A percentile compares a stretch with the other conserved stretches of the same genome.
phyloP scores from a whole-genome alignment of 2,888 invertebrate genomes.

The Drosophila mimica region DNA sequence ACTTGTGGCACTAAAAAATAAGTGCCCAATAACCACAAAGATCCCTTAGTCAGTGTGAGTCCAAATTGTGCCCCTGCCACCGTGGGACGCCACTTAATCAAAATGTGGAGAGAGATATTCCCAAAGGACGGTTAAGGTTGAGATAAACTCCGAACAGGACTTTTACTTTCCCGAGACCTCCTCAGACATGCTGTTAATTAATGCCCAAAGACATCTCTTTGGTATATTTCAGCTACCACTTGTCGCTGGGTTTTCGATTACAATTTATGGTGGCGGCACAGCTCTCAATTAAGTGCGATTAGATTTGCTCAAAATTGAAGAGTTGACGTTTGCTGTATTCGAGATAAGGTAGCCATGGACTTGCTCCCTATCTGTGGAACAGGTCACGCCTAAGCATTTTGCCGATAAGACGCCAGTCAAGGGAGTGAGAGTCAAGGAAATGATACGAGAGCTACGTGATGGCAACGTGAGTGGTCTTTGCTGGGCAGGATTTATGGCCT shows the following conservation, averaged over 20 bases:
- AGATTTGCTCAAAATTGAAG: conserved; percentile 49
- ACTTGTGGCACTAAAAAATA: conserved; percentile 64
- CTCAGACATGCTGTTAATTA: conserved; percentile 45
- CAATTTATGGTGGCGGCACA: conserved; percentile 44
- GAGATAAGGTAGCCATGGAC: conserved; percentile 54
- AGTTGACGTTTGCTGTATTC: not conserved
- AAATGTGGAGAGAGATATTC: conserved; percentile 22
- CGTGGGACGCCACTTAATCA: conserved; percentile 69
- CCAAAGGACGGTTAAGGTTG: conserved; percentile 36
- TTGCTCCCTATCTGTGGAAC: conserved; percentile 50
- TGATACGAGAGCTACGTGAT: not conserved
- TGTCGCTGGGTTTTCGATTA: conserved; percentile 39
- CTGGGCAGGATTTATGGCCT: conserved; percentile 38
- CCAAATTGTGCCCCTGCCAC: conserved; percentile 35
- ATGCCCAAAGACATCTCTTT: conserved; percentile 32
- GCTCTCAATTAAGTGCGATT: conserved; percentile 66
- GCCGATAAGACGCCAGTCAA: conserved; percentile 53
- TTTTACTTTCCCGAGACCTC: conserved; percentile 41
- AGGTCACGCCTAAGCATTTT: conserved; percentile 38
- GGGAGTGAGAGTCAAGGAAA: conserved; percentile 15
- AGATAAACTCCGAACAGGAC: conserved; percentile 38
- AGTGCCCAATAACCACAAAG: conserved; percentile 39
- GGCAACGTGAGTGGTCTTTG: conserved; percentile 55
- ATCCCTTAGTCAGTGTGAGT: not conserved
- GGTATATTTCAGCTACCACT: conserved; percentile 17